Evolutionary conservation across 1,140 invertebrate species (phyloP).

Genomic region (Hermatobates lingyangjiaoensis): DNA sequence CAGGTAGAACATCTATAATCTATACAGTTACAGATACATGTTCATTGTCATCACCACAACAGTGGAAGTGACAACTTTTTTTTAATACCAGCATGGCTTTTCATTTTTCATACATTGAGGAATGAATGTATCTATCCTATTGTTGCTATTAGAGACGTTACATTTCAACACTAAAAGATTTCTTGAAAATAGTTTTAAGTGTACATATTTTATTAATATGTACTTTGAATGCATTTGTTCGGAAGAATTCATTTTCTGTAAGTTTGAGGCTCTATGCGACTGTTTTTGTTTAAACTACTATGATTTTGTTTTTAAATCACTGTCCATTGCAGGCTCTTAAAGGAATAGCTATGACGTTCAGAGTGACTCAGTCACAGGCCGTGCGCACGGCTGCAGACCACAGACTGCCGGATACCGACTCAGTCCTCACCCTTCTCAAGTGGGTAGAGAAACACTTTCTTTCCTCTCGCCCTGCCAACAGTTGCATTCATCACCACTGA

Average conservation of each 20-base stretch:
- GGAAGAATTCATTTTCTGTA: too few species aligned
- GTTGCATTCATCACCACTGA: too few species aligned
- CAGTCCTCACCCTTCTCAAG: slow-evolving; percentile 69
- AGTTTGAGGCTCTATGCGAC: too few species aligned
- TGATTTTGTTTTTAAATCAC: too few species aligned
- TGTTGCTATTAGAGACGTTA: background rate
- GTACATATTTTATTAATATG: too few species aligned
- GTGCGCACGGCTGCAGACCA: slow-evolving; percentile 70
- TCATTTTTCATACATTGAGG: background rate
- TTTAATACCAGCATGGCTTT: background rate
- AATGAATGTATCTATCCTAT: background rate
- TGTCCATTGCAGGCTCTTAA: slow-evolving; percentile 55
- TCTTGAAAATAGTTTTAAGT: background rate
- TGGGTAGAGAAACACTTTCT: slow-evolving; percentile 70
- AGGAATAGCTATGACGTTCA: slow-evolving; percentile 79
- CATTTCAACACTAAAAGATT: background rate
- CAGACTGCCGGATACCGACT: slow-evolving; percentile 67
- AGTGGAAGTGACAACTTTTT: background rate
- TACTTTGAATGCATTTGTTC: too few species aligned
- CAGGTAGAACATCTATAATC: slow-evolving; percentile 32
- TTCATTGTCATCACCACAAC: too few species aligned
- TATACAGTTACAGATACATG: background rate
- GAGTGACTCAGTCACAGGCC: slow-evolving; percentile 63
- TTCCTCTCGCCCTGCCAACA: too few species aligned
- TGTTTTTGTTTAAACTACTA: too few species aligned